Conservation (phyloP, 2,888 invertebrate genomes). For the Glaucopsyche alexis region DNA sequence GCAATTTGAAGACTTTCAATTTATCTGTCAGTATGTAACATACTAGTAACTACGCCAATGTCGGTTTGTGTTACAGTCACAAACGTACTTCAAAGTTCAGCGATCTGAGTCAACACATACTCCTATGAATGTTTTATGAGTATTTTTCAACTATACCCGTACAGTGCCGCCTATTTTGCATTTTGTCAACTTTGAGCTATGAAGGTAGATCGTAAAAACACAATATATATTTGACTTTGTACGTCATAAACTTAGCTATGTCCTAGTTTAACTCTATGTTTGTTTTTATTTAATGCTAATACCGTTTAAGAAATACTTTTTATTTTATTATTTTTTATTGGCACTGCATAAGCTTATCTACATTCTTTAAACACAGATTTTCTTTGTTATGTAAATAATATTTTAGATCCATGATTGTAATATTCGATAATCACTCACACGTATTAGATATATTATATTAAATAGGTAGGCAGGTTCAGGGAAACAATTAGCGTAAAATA, state of each 20-base stretch:
- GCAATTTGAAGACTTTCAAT: background rate
- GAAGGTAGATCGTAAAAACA: constrained; percentile 19
- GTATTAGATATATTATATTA: too few relatives aligned
- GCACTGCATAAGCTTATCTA: too few relatives aligned
- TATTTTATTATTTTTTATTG: background rate
- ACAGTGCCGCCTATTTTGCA: constrained; percentile 40
- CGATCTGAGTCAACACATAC: constrained; percentile 59
- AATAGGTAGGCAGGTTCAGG: too few relatives aligned
- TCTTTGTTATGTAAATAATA: background rate
- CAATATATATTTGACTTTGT: background rate
- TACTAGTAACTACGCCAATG: background rate
- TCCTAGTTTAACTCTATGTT: background rate
- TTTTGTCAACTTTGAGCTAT: constrained; percentile 38
- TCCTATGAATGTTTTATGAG: constrained; percentile 48
- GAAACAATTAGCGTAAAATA: too few relatives aligned
- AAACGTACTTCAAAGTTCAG: constrained; percentile 36
- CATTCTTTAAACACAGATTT: background rate
- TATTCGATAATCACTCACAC: too few relatives aligned
- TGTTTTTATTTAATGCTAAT: background rate
- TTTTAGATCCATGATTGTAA: background rate
- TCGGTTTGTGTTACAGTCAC: constrained; percentile 15
- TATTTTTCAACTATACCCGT: constrained; percentile 44
- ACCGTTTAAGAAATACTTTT: background rate
- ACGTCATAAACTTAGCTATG: constrained; percentile 8
- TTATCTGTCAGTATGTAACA: background rate